These are phyloP conservation scores for Meriones psammophilus DNA, from an alignment of 2,797 vertebrate species.

Conservation along the genomic window DNA sequence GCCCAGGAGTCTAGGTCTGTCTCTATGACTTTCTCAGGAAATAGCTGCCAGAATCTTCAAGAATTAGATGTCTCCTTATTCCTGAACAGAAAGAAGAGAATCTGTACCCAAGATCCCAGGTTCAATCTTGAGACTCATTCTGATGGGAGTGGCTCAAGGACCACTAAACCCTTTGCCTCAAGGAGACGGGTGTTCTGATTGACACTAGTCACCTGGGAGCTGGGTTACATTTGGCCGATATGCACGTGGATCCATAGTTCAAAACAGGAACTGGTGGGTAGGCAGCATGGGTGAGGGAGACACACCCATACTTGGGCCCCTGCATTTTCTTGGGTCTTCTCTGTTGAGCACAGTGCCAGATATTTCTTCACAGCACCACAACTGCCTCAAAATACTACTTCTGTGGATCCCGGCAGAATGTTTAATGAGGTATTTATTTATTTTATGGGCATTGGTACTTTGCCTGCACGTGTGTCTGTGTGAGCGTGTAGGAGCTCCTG, in stretches of 20 bases:
- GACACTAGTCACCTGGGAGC: neutral
- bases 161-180: neutral
- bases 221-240: too few relatives aligned
- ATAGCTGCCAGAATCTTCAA: slow-evolving; percentile 15
- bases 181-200: neutral
- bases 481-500: neutral
- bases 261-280: neutral
- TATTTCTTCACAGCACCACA: neutral
- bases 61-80: slow-evolving; percentile 29
- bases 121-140: neutral
- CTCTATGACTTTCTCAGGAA: neutral
- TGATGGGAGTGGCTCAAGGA: neutral
- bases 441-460: neutral
- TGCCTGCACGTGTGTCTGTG: neutral
- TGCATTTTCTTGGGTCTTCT: neutral
- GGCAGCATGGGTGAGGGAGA: neutral
- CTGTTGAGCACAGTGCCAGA: neutral
- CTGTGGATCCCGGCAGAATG: neutral
- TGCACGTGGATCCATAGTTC: too few relatives aligned
- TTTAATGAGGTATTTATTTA: neutral
- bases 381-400: neutral
- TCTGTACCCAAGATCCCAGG: neutral
- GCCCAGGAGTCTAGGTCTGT: neutral
- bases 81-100: neutral
- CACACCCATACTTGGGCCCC: neutral